Evolutionary conservation across 2,113 vertebrate genomes (phyloP), one percentile per base, ranked within the genome.

Genomic region (Nycticorax nycticorax): DNA sequence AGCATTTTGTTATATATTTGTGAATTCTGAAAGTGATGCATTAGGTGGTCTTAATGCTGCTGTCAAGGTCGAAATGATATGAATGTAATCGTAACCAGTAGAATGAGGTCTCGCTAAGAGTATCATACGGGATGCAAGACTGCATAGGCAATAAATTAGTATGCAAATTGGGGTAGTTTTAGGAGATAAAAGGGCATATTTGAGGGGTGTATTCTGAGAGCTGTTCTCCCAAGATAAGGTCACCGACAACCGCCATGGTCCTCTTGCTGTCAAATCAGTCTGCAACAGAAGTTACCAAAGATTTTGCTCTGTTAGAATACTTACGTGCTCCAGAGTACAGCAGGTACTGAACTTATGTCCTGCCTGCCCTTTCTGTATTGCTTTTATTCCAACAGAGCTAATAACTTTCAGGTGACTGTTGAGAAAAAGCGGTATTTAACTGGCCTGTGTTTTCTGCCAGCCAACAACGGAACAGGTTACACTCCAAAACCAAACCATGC

Each of bases 401-500:
- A 37, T 12, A 3, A 41, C 64, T 88, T 78, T 50, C n/a, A 43
- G 13, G 43, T 14, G 52, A 9, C 33, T 81, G 6, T 28, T 43
- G 33, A 67, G 69, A 4, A 62, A 35, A 73, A 47, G 2, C 2
- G 15, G 22, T 20, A 6, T 85, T 68, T n/a, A 27, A 20, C 41
- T 7, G 17, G 12, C 6, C 41, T 41, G 20, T 27, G 24, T 28
- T 75, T 89, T 43, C 59, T 20, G 5, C 26, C 33, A 62, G 33
- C 63, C 37, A 48, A 16, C 68, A 66, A 6, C 3, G 18, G 69
- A 50, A 69, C 4, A 6, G 4, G 14, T 43, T 43, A 15, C 59
- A 13, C 26, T 28, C n/a, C 14, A 5, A 60, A 84, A 33, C 1
- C 0, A 45, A 79, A 35, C 67, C 20, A 6, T 0, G 1, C 3